Evolutionary conservation across 2,888 invertebrate species (phyloP), one percentile per base, ranked within the genome.

Genomic region (Chirona hameri): DNA sequence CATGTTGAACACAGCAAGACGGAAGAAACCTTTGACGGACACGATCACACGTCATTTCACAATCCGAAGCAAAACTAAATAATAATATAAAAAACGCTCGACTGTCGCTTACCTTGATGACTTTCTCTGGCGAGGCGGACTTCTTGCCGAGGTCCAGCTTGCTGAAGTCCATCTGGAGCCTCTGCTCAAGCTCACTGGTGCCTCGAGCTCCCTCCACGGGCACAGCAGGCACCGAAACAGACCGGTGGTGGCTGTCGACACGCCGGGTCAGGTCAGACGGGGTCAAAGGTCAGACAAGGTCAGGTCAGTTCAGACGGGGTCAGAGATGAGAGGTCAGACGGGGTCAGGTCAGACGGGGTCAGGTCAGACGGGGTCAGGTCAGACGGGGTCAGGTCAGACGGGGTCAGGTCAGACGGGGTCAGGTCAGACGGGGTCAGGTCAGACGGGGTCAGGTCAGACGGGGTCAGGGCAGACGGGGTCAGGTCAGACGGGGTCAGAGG

Each of bases 151-250:
- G 60, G 55, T 82, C 72, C 39, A 80, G 69, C 29, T 80, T 82
- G 72, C 82, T 82, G 46, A 83, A 72, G 57, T 83, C 81, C 39
- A 83, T 48, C 55, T 83, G 83, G 21, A 81, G 82, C 29, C 81
- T 79, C 24, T 52, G 46, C 21, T 79, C 83, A n/a, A 79, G 79
- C 14, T 76, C 76, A 39, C 39, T 76, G 76, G 76, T 21, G 1
- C 27, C 76, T 15, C 76, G 21, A 0, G 46, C 76, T 18, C 76
- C 76, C 46, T 76, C 76, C 24, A 76, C 76, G 46, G 76, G 76
- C 46, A 27, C 76, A 2, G 76, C 15, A 9, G 76, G 76, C 24
- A 76, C 76, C 46, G 76, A 76, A 0, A 76, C 76, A 1, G 76
- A 76, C 24, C 76, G 76, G 76, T 76, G 76, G 76, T 76, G 76